Conservation (phyloP, 2,888 invertebrate genomes). For the Abrostola tripartita region DNA sequence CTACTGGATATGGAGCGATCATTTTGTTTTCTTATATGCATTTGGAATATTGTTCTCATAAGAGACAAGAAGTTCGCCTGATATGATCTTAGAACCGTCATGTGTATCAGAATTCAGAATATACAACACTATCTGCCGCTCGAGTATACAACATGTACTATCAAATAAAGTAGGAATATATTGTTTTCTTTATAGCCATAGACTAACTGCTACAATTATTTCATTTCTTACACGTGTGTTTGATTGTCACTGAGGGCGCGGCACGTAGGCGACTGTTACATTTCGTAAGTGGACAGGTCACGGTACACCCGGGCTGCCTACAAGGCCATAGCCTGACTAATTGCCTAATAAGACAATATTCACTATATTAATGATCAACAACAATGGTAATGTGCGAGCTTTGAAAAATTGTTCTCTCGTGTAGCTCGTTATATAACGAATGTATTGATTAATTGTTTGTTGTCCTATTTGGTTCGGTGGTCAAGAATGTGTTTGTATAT, state of each 20-base stretch:
- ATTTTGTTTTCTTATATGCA: too few relatives aligned
- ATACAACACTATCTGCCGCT: too few relatives aligned
- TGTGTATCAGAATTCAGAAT: too few relatives aligned
- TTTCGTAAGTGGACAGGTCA: slow-evolving; percentile 57
- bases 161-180: too few relatives aligned
- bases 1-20: too few relatives aligned
- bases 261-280: slow-evolving; percentile 41
- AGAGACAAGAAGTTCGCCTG: too few relatives aligned
- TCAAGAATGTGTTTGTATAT: slow-evolving; percentile 32
- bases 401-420: slow-evolving; percentile 47
- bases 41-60: too few relatives aligned
- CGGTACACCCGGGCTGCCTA: slow-evolving; percentile 29
- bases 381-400: slow-evolving; percentile 29
- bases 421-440: slow-evolving; percentile 14
- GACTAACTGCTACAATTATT: too few relatives aligned
- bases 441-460: slow-evolving; percentile 47
- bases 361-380: slow-evolving; percentile 48
- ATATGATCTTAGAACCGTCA: too few relatives aligned
- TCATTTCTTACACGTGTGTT: slow-evolving; percentile 20
- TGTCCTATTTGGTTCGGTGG: slow-evolving; percentile 18
- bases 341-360: slow-evolving; percentile 61
- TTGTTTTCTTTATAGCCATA: too few relatives aligned
- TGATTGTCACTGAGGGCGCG: slow-evolving; percentile 41
- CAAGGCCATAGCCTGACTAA: slow-evolving; percentile 52
- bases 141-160: too few relatives aligned